Percentiles rank a stretch among this genome's conserved stretches.
phyloP scores from a whole-genome alignment of 2,113 vertebrate genomes.

The Furnarius figulus region DNA sequence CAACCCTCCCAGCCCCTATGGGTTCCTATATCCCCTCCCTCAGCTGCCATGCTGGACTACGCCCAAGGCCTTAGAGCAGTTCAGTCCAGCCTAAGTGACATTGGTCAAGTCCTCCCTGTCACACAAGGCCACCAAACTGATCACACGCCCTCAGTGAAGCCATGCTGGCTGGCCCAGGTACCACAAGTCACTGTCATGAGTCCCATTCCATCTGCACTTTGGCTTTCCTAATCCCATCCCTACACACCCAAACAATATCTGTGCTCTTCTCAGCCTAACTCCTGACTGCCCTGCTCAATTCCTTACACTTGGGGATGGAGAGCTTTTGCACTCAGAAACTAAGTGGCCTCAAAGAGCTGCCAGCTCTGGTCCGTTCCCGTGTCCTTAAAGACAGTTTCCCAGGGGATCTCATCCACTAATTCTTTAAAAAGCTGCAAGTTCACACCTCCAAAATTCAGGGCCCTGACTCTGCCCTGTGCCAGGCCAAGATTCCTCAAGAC shows the following conservation, averaged over 20 bases:
- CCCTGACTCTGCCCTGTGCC: neutral
- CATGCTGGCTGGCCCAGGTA: neutral
- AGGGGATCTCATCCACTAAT: no score
- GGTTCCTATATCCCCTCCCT: neutral
- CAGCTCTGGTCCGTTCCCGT: neutral
- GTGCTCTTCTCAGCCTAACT: neutral
- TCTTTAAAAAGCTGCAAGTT: fast-evolving
- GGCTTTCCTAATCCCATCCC: neutral
- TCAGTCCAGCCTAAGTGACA: neutral
- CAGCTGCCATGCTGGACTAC: neutral
- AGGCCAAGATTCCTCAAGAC: neutral
- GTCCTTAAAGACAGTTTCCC: no score
- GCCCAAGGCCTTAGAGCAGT: neutral
- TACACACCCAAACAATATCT: neutral
- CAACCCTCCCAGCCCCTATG: no score
- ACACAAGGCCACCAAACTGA: neutral
- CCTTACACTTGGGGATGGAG: no score
- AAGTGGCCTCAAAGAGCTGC: neutral
- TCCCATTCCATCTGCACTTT: neutral
- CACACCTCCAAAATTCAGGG: neutral
- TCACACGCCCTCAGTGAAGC: neutral
- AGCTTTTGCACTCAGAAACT: neutral
- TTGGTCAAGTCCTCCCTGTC: fast-evolving
- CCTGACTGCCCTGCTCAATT: neutral
- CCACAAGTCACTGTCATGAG: neutral